Conservation (phyloP, 1,140 invertebrate species). For the Drosophila kohkoa region DNA sequence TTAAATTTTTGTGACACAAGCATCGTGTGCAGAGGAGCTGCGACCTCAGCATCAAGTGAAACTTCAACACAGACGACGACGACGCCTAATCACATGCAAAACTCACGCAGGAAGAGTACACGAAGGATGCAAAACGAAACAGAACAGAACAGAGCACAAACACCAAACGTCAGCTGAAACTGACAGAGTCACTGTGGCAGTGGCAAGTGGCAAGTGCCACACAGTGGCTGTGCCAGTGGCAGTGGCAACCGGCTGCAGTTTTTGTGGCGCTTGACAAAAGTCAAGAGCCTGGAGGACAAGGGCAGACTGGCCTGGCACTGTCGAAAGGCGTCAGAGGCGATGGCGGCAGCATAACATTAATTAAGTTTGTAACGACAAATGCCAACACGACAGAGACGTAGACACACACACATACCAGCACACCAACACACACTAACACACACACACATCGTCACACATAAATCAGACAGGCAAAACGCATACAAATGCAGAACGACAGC, state of each 20-base stretch:
- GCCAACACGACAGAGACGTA: constrained; percentile 65
- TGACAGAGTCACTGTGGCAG: constrained; percentile 51
- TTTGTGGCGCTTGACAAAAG: constrained; percentile 57
- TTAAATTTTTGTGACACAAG: constrained; percentile 35
- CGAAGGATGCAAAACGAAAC: neutral
- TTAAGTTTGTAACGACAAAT: constrained; percentile 75
- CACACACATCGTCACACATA: constrained; percentile 57
- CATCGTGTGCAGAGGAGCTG: neutral
- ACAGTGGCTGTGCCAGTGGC: constrained; percentile 20
- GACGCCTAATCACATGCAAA: constrained; percentile 57
- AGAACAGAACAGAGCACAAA: constrained; percentile 30
- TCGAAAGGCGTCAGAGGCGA: constrained; percentile 48
- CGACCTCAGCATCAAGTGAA: constrained; percentile 34
- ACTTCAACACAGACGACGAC: constrained; percentile 29
- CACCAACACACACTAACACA: constrained; percentile 13
- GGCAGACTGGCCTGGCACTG: constrained; percentile 25
- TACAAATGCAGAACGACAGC: constrained; percentile 52
- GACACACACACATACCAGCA: constrained; percentile 13
- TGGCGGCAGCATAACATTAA: constrained; percentile 70
- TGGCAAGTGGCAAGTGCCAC: constrained; percentile 13
- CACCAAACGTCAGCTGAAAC: constrained; percentile 64
- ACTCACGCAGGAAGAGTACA: constrained; percentile 10
- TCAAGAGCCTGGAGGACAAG: constrained; percentile 62
- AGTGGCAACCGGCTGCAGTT: constrained; percentile 49
- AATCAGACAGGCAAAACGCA: constrained; percentile 54